phyloP scores from a whole-genome alignment of 2,113 vertebrate genomes.

The Nannobrachium achirus region DNA sequence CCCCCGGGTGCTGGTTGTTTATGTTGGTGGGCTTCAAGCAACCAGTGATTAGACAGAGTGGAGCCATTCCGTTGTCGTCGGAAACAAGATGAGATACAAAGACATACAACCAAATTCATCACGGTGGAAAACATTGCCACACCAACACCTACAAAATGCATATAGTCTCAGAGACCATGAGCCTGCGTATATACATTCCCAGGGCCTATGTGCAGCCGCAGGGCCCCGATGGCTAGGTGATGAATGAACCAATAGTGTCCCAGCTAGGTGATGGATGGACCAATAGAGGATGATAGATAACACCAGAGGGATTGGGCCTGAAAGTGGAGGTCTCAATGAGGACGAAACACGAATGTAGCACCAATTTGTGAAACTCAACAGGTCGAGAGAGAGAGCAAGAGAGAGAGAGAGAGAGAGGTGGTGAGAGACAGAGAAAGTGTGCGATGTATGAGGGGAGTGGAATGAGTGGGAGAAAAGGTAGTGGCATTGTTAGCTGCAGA shows the following conservation, averaged over 20 bases:
- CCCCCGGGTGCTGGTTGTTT: too few relatives aligned
- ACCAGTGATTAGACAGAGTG: too few relatives aligned
- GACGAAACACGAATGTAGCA: constrained; percentile 51
- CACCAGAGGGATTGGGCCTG: constrained; percentile 36
- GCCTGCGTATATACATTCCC: constrained; percentile 53
- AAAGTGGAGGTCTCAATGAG: constrained; percentile 31
- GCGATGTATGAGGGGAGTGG: constrained; percentile 37
- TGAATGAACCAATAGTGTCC: constrained; percentile 62
- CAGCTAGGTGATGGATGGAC: constrained; percentile 69
- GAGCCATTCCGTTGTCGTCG: too few relatives aligned
- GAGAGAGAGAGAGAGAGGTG: background rate
- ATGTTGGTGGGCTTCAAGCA: too few relatives aligned
- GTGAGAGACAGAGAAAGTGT: constrained; percentile 19
- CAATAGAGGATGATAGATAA: constrained; percentile 74
- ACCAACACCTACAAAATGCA: too few relatives aligned
- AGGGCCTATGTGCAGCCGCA: constrained; percentile 52
- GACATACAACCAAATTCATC: too few relatives aligned
- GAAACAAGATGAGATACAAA: too few relatives aligned
- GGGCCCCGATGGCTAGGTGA: constrained; percentile 50
- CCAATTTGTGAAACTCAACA: constrained; percentile 49
- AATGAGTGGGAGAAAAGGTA: constrained; percentile 48
- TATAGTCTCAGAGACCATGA: too few relatives aligned
- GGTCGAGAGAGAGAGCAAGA: background rate
- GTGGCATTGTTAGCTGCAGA: constrained; percentile 35
- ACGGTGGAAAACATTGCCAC: too few relatives aligned